phyloP scores from a whole-genome alignment of 2,113 vertebrate genomes.

The Paradoxurus hermaphroditus region DNA sequence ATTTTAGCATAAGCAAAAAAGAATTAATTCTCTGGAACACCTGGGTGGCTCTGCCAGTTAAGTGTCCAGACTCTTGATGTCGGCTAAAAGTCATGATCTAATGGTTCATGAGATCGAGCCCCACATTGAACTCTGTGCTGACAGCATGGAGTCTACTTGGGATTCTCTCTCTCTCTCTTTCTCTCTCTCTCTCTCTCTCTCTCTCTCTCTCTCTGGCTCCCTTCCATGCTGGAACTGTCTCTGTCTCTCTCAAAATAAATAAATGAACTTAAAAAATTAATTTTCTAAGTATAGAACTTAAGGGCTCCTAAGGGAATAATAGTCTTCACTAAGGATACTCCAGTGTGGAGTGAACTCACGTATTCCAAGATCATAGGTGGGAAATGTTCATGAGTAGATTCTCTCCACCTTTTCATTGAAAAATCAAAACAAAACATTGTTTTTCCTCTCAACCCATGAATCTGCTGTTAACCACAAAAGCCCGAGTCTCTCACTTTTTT shows the following conservation, averaged over 20 bases:
- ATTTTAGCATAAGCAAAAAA: background rate
- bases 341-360: background rate
- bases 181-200: no score
- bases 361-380: background rate
- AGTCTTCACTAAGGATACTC: background rate
- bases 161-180: no score
- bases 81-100: no score
- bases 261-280: background rate
- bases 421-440: background rate
- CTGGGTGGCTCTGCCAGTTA: no score
- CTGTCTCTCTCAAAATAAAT: no score
- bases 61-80: no score
- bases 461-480: background rate
- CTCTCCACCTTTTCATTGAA: background rate
- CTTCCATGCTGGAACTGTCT: no score
- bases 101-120: no score
- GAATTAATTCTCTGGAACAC: no score
- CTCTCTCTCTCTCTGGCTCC: no score
- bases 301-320: background rate
- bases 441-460: background rate
- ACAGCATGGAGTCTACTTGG: no score
- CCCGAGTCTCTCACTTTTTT: background rate
- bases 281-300: background rate
- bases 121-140: no score
- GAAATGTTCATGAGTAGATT: background rate